Evolutionary conservation across 1,140 invertebrate species (phyloP).

Genomic region (Atta cephalotes): DNA sequence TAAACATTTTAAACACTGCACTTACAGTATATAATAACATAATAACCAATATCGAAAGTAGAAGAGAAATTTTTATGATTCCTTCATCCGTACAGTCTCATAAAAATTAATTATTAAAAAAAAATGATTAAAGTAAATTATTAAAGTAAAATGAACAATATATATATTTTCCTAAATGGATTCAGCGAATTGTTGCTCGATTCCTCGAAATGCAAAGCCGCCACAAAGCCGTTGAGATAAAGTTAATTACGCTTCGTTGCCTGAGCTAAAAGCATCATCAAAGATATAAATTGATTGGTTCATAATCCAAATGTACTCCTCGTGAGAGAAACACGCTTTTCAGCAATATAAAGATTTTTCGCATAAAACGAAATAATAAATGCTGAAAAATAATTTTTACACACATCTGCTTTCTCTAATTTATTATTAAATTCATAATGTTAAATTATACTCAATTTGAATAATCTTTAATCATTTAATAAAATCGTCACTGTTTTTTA

Average conservation of each 20-base stretch:
- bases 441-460: no score
- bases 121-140: no score
- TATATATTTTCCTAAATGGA: background rate
- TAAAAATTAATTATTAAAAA: background rate
- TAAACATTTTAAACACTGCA: no score
- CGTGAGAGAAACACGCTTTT: background rate
- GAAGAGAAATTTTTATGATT: background rate
- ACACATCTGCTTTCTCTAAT: background rate
- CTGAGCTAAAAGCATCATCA: slow-evolving; percentile 3
- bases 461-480: no score
- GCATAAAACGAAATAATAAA: background rate
- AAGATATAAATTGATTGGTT: slow-evolving; percentile 1
- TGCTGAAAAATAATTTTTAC: background rate
- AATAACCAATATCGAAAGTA: background rate
- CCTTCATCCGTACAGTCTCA: background rate
- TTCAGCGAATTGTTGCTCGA: slow-evolving; percentile 12
- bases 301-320: background rate
- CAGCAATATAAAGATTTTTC: background rate
- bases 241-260: slow-evolving; percentile 40
- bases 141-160: background rate
- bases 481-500: no score
- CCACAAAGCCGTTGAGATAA: slow-evolving; percentile 20
- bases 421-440: no score
- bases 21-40: background rate
- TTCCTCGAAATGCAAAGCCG: background rate